phyloP scores from a whole-genome alignment of 2,113 vertebrate species.

The Oenanthe melanoleuca region DNA sequence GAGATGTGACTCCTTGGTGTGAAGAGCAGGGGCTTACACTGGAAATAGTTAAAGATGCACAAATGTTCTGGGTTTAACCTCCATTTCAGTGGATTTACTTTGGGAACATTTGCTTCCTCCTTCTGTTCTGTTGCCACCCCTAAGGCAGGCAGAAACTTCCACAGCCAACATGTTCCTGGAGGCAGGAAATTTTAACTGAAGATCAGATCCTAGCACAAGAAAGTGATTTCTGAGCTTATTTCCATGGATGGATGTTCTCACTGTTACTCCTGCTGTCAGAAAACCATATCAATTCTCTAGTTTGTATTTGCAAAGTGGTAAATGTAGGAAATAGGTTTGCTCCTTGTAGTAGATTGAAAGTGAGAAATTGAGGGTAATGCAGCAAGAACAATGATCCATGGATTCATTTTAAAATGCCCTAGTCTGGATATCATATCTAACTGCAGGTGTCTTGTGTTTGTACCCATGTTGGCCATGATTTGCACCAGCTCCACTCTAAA shows the following conservation, averaged over 20 bases:
- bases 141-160: background rate
- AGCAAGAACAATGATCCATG: background rate
- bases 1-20: background rate
- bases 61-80: background rate
- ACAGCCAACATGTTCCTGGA: background rate
- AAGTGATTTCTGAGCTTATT: slow-evolving; percentile 1
- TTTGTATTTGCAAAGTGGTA: background rate
- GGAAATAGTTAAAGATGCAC: background rate
- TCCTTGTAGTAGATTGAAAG: background rate
- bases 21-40: background rate
- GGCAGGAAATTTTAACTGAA: background rate
- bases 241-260: background rate
- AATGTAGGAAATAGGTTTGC: background rate
- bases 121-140: background rate
- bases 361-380: background rate
- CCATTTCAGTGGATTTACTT: background rate
- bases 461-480: background rate
- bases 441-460: background rate
- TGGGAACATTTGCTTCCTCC: background rate
- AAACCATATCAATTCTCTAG: background rate
- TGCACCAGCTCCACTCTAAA: background rate
- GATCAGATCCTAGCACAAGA: background rate
- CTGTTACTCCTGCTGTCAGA: background rate
- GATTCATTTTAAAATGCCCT: background rate
- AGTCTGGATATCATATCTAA: background rate